These are phyloP conservation scores for Mimachlamys varia DNA, from an alignment of 2,888 invertebrate genomes.

Conservation along the genomic window DNA sequence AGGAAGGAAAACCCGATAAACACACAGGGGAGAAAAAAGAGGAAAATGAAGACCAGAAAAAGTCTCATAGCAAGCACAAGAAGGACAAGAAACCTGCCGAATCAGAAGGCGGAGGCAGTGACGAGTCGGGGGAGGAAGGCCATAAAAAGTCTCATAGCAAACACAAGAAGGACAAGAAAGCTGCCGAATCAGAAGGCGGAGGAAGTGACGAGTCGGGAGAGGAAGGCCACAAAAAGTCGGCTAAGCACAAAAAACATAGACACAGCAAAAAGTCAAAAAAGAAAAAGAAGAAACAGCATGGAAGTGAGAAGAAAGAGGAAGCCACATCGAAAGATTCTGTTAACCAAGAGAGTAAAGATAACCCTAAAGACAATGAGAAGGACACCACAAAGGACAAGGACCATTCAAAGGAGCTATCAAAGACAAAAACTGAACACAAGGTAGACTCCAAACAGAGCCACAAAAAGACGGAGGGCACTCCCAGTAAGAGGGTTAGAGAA, in stretches of 20 bases:
- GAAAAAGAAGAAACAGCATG: conserved; percentile 57
- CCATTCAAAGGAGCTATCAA: conserved; percentile 44
- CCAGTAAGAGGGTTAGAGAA: conserved; percentile 37
- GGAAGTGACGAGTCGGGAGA: conserved; percentile 56
- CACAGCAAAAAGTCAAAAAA: conserved; percentile 66
- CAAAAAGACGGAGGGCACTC: conserved; percentile 37
- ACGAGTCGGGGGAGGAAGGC: conserved; percentile 56
- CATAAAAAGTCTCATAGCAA: conserved; percentile 52
- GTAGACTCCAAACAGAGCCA: background rate
- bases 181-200: conserved; percentile 50
- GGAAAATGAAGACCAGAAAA: conserved; percentile 49
- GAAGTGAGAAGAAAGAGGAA: conserved; percentile 53
- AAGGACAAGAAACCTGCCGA: conserved; percentile 54
- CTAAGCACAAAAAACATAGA: conserved; percentile 64
- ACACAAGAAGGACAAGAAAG: conserved; percentile 56
- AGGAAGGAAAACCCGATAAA: conserved; percentile 53
- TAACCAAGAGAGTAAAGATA: conserved; percentile 32
- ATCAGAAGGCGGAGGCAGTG: conserved; percentile 53
- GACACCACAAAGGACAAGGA: conserved; percentile 32
- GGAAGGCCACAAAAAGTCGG: conserved; percentile 52
- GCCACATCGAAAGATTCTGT: conserved; percentile 39
- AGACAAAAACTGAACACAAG: conserved; percentile 34
- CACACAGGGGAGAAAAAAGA: conserved; percentile 55
- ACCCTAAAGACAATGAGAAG: conserved; percentile 48
- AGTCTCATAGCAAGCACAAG: conserved; percentile 53